Evolutionary conservation across 1,140 invertebrate genomes (phyloP), one percentile per base, ranked within the genome.

Genomic region (Caenorhabditis remanei): DNA sequence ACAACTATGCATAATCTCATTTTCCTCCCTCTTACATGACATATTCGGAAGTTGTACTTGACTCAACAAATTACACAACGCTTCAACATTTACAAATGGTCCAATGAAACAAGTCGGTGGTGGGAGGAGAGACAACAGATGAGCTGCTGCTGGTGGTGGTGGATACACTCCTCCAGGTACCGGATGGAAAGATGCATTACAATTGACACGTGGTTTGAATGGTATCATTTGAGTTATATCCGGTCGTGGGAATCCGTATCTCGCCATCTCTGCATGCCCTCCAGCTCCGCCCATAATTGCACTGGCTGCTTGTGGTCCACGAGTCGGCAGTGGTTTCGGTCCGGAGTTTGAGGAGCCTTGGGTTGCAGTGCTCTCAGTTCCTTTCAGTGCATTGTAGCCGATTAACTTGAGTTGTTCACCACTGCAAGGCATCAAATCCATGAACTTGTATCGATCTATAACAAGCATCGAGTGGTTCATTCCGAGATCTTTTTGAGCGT

Each of bases 211-310:
- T 53, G 91, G 92, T 79, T 92, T 92, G 79, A 92, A 92, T 2
- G 91, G 92, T 16, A 92, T 84, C 91, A 92, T 92, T 87, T 92
- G 91, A 11, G 71, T 83, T 9, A 91, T 93, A 84, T 92, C 91
- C 0, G 91, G 91, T 11, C 90, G 85, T 16, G 91, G 91, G 86
- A 87, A 58, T 24, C 55, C 86, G 58, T 79, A 88, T 65, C 87
- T 41, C 43, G 56, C 84, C 43, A 88, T 43, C 24, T 88, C 87
- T 0, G 86, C 55, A 79, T 88, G 43, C 16, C 53, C 58, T 43
- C 75, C 58, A 58, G 85, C 75, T 83, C 84, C 63, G 21, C 83
- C 85, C 90, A 90, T 85, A 13, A 86, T 61, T 19, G 55, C 90
- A 56, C 86, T 53, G 21, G 84, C 82, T 48, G 82, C 71, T 50